Base-by-base conservation (phyloP, 2,888 invertebrate genomes). In the Dicyrtomina minuta region DNA sequence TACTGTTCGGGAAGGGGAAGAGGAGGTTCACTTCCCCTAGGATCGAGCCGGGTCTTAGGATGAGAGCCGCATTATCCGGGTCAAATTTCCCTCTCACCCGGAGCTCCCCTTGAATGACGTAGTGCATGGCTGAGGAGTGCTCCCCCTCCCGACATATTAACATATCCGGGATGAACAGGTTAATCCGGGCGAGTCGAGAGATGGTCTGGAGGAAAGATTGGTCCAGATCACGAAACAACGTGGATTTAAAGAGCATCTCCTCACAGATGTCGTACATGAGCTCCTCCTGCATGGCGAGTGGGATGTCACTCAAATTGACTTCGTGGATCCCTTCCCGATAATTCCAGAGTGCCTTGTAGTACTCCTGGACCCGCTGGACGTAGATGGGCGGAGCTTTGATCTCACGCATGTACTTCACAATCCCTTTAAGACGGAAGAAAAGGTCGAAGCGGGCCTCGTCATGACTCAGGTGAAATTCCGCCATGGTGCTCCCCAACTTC, bases 51-150 rank as follows among this genome's bases (percentile, higher is more conserved):
- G 74, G 69, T 49, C 74, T 33, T 2, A 76, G 41, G 22, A 74
- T 70, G 8, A 64, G 64, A 33, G 74, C 72, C 22, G 24, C 39
- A 2, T 71, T 56, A 0, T 70, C 59, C 12, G 66, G 55, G 33
- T 74, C 68, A 22, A 26, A 55, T 46, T 62, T 56, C 6, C 64
- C 27, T 56, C 69, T 66, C 0, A 70, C 69, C 20, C 70, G 64
- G 6, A 73, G 67, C 51, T 75, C 74, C 26, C 75, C 75, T 64
- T 74, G 74, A 43, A 75, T 69, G 41, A 75, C 60, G 67, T 74
- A 75, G 53, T 70, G 70, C 70, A 75, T 72, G 24, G 70, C 68
- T 15, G 61, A 66, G 13, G 70, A 61, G 44, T 72, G 66, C 5
- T 51, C 70, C 10, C 72, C 74, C 15, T 70, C 62, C 15, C 66